Evolutionary conservation across 2,888 invertebrate species (phyloP).

Genomic region (Lasioglossum morio): DNA sequence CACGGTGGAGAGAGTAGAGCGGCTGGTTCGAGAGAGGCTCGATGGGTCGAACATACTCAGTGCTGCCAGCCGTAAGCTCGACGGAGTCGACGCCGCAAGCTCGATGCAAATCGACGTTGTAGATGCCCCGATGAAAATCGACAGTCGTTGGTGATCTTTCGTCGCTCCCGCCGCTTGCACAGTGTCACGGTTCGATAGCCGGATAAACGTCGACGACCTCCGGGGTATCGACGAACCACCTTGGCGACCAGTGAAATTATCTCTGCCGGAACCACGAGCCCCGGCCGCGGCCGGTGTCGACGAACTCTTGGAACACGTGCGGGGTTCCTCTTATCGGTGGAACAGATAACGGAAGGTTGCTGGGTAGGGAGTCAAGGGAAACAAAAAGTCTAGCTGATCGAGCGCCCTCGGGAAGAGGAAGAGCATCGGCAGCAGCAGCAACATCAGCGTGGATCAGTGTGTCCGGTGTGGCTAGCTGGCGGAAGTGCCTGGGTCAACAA

Average conservation of each 20-base stretch:
- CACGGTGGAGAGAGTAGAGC: slow-evolving; percentile 22
- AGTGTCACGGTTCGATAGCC: slow-evolving; percentile 66
- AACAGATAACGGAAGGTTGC: background rate
- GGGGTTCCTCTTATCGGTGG: background rate
- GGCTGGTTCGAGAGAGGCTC: slow-evolving; percentile 75
- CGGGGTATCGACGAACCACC: slow-evolving; percentile 37
- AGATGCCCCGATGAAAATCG: slow-evolving; percentile 58
- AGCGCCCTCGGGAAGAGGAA: background rate
- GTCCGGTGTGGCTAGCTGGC: slow-evolving; percentile 47
- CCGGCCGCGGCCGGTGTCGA: slow-evolving; percentile 46
- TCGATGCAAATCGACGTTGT: slow-evolving; percentile 65
- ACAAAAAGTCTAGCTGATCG: background rate
- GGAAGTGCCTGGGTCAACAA: slow-evolving; percentile 65
- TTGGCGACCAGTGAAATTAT: slow-evolving; percentile 33
- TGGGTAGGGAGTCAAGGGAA: background rate
- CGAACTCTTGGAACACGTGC: slow-evolving; percentile 33
- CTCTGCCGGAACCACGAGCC: slow-evolving; percentile 38
- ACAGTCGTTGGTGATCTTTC: slow-evolving; percentile 33
- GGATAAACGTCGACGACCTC: slow-evolving; percentile 65
- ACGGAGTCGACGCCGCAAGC: slow-evolving; percentile 68
- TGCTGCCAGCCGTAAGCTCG: slow-evolving; percentile 66
- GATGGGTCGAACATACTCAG: slow-evolving; percentile 79
- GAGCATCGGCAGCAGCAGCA: background rate
- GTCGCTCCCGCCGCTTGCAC: slow-evolving; percentile 1
- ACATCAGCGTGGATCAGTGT: slow-evolving; percentile 29